Conservation (phyloP, 2,888 invertebrate genomes). For the Myathropa florea region DNA sequence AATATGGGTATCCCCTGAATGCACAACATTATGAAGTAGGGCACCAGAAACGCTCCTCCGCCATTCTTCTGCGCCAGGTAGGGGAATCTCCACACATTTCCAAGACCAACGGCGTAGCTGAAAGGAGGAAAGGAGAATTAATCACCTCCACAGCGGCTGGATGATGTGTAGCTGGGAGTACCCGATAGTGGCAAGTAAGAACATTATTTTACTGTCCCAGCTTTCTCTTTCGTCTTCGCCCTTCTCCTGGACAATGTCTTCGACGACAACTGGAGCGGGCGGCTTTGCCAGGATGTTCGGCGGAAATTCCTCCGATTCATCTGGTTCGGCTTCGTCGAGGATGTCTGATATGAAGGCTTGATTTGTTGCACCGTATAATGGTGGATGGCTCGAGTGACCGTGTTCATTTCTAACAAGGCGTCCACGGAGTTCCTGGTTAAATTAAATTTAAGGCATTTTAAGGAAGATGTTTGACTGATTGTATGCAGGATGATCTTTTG, state of each 20-base stretch:
- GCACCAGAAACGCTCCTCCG: constrained; percentile 97
- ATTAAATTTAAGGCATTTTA: no score
- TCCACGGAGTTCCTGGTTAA: constrained; percentile 86
- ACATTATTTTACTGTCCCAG: constrained; percentile 96
- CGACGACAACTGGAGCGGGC: constrained; percentile 83
- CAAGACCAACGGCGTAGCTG: constrained; percentile 93
- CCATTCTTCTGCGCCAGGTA: constrained; percentile 97
- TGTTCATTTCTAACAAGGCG: constrained; percentile 87
- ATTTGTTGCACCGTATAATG: constrained; percentile 92
- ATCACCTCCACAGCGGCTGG: neutral
- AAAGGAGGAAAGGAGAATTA: neutral
- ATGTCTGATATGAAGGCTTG: constrained; percentile 85
- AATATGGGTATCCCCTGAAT: constrained; percentile 98
- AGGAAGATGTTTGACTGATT: neutral
- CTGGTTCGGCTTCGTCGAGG: constrained; percentile 78
- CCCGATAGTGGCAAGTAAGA: constrained; percentile 95
- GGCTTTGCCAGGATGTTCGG: constrained; percentile 75
- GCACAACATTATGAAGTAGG: constrained; percentile 96
- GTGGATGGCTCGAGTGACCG: constrained; percentile 83
- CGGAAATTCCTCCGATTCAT: constrained; percentile 76
- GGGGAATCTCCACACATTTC: constrained; percentile 97
- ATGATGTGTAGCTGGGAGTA: constrained; percentile 68
- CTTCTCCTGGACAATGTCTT: constrained; percentile 85
- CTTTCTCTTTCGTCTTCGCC: constrained; percentile 91
- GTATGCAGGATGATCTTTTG: no score